These are phyloP conservation scores for Geopemphigus sp. DNA, from an alignment of 1,140 invertebrate genomes.

Conservation along the genomic window DNA sequence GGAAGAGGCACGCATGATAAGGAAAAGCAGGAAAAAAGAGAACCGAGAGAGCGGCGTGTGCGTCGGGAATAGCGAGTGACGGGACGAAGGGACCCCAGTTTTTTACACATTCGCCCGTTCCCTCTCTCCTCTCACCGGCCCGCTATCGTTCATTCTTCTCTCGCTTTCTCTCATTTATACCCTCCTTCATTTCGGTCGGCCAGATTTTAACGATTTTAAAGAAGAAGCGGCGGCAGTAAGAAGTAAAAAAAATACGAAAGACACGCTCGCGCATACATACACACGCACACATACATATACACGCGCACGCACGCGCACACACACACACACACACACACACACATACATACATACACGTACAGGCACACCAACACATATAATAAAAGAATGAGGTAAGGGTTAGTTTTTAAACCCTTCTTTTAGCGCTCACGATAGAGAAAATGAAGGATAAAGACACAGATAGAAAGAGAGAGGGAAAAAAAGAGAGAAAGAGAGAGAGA, in stretches of 20 bases:
- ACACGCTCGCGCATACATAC: constrained; percentile 41
- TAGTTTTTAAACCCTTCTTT: constrained; percentile 49
- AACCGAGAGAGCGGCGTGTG: constrained; percentile 2
- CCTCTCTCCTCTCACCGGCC: background rate
- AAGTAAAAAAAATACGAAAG: constrained; percentile 30
- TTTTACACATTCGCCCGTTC: constrained; percentile 43
- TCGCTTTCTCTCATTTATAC: constrained; percentile 53
- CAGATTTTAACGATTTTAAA: constrained; percentile 54
- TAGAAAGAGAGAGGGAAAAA: background rate
- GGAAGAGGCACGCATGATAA: constrained; percentile 50
- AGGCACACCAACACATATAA: background rate
- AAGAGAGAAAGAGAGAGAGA: background rate
- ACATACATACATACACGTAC: background rate
- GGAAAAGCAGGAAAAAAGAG: constrained; percentile 43
- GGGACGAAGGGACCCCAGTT: constrained; percentile 44
- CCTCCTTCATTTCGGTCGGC: constrained; percentile 53
- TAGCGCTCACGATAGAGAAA: background rate
- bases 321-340: background rate
- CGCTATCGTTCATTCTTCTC: constrained; percentile 37
- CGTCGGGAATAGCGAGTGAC: background rate
- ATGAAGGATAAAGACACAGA: constrained; percentile 19
- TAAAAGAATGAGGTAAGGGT: constrained; percentile 41
- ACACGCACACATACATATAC: background rate
- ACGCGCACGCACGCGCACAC: background rate
- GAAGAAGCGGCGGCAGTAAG: constrained; percentile 50